Evolutionary conservation across 1,140 invertebrate species (phyloP).

Genomic region (Pomacea maculata): DNA sequence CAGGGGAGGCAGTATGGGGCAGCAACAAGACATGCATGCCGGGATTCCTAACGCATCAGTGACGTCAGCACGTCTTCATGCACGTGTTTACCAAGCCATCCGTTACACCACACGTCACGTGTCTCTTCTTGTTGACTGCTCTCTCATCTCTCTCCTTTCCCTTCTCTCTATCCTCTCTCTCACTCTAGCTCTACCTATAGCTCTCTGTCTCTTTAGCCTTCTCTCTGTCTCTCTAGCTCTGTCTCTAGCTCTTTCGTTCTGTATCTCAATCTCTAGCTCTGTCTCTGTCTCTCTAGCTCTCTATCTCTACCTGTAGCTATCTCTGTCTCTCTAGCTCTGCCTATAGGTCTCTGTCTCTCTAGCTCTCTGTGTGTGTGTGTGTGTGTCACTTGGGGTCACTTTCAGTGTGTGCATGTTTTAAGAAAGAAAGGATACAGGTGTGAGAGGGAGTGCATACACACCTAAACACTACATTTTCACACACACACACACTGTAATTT

Average conservation of each 20-base stretch:
- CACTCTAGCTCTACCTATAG: neutral
- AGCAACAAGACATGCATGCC: no score
- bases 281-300: neutral
- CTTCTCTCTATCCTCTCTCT: neutral
- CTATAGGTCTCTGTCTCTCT: neutral
- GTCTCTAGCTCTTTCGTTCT: neutral
- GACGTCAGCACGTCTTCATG: no score
- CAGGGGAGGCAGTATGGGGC: no score
- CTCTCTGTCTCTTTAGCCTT: neutral
- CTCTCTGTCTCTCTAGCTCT: neutral
- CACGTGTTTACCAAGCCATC: no score
- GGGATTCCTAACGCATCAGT: no score
- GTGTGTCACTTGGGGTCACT: neutral
- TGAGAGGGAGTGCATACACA: neutral
- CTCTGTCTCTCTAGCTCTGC: no score
- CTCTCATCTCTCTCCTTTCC: neutral
- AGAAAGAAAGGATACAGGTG: neutral
- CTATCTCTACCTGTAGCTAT: neutral
- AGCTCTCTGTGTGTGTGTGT: neutral
- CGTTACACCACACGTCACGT: no score
- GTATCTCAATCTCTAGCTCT: neutral
- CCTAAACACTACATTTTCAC: conserved; percentile 3
- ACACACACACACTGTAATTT: neutral
- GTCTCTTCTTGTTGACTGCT: no score
- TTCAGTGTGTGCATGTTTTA: neutral